Evolutionary conservation across 2,888 invertebrate species (phyloP), one percentile per base, ranked within the genome.

Genomic region (Ceratothoa steindachneri): DNA sequence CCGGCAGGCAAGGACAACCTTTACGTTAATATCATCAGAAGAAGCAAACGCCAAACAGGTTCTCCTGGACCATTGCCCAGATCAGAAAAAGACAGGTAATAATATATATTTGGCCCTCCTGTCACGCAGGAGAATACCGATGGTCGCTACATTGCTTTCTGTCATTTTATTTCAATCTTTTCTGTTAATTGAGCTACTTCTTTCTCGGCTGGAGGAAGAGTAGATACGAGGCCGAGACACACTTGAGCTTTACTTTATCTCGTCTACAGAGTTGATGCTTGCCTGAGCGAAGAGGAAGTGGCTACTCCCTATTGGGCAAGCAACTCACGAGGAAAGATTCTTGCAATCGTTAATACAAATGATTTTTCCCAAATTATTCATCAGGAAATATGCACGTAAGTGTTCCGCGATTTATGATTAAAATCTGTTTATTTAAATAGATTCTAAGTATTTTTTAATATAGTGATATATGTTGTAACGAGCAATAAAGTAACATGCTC

Each of bases 331-430:
- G 93, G 93, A 70, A 94, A 95, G 86, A 89, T 94, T 73, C 88
- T 95, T 71, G 95, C 95, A 30, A 93, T 95, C 80, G 95, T 95
- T 69, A 95, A 95, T 84, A 95, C 94, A 9, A 93, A 94, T 86
- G 94, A 95, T 85, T 94, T 95, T 83, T 95, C 95, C 83, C 95
- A 95, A 85, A 95, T 95, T 68, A 94, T 95, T 82, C 95, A 95
- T 84, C 95, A 95, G 84, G 95, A 95, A 88, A 91, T 94, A 77
- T 95, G 95, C 89, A 90, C 93, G 93, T 94, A 52, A 67, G 79
- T 24, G 27, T 41, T 31, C 5, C 41, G 41, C 5, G 41, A 12
- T 51, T 51, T 9, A 51, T 51, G 15, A 15, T 12, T 51, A 15
- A 51, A 15, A 51, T 51, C 15, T 9, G 15, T n/a, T 51, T 51